Evolutionary conservation across 2,888 invertebrate species (phyloP).

Genomic region (Caenorhabditis uteleia): DNA sequence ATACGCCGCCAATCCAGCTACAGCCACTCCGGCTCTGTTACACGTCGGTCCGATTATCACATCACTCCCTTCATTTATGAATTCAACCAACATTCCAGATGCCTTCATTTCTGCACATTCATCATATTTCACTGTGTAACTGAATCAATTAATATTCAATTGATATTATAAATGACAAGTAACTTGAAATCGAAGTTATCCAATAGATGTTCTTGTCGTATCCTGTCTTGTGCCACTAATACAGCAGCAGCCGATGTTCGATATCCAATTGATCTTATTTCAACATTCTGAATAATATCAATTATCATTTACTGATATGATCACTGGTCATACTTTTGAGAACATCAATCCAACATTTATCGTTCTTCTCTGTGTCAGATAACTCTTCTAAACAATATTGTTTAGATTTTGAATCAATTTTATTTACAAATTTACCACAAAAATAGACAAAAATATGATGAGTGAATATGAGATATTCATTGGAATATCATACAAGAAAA

Average conservation of each 20-base stretch:
- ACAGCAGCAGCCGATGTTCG: constrained; percentile 46
- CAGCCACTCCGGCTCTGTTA: constrained; percentile 47
- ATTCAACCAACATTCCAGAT: constrained; percentile 41
- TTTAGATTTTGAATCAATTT: no score
- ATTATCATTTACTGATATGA: background rate
- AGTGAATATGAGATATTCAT: no score
- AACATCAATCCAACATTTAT: constrained; percentile 21
- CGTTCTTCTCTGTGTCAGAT: constrained; percentile 4
- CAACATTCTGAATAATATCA: background rate
- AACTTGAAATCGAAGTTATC: constrained; percentile 43
- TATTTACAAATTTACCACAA: no score
- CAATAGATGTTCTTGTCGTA: constrained; percentile 35
- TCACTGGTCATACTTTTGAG: background rate
- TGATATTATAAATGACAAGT: background rate
- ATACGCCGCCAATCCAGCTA: constrained; percentile 33
- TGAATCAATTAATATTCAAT: constrained; percentile 6
- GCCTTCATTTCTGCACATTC: constrained; percentile 53
- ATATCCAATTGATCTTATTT: constrained; percentile 29
- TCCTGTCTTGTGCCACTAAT: constrained; percentile 45
- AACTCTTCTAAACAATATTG: no score
- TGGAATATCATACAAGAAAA: no score
- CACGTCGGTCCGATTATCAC: constrained; percentile 60
- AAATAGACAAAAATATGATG: no score
- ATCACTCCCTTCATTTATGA: constrained; percentile 40
- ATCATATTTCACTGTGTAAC: constrained; percentile 31